These are phyloP conservation scores for Anoura caudifer DNA, from an alignment of 2,113 vertebrate genomes.

Conservation along the genomic window DNA sequence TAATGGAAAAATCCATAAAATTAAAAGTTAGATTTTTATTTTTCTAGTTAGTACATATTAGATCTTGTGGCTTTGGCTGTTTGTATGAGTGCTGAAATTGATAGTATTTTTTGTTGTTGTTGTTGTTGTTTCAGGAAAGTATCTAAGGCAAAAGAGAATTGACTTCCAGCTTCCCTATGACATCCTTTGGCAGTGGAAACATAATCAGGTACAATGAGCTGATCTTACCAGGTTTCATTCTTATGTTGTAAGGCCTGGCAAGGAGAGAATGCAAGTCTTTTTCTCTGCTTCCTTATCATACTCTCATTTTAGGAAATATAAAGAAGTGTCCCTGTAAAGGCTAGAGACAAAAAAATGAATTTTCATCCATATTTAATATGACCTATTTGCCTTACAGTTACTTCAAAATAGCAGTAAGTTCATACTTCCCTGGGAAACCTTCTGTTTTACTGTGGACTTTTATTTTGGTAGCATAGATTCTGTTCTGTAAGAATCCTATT, in stretches of 20 bases:
- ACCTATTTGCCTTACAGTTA: conserved; percentile 59
- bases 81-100: conserved; percentile 26
- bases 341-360: conserved; percentile 47
- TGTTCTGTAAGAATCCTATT: conserved; percentile 52
- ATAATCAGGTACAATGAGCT: conserved; percentile 89
- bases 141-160: conserved; percentile 95
- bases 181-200: conserved; percentile 96
- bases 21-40: neutral
- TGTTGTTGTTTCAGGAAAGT: conserved; percentile 89
- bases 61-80: neutral
- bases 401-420: conserved; percentile 66
- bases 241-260: neutral
- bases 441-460: conserved; percentile 67
- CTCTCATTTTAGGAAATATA: neutral
- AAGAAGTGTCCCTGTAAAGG: conserved; percentile 40
- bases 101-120: conserved; percentile 51
- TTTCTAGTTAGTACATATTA: neutral
- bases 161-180: conserved; percentile 98
- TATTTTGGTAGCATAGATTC: conserved; percentile 74
- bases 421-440: neutral
- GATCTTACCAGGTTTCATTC: neutral
- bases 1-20: neutral
- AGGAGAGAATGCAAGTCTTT: neutral
- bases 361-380: conserved; percentile 63
- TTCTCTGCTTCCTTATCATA: neutral